phyloP scores from a whole-genome alignment of 2,888 invertebrate species.

The Oxystoma pomonae region DNA sequence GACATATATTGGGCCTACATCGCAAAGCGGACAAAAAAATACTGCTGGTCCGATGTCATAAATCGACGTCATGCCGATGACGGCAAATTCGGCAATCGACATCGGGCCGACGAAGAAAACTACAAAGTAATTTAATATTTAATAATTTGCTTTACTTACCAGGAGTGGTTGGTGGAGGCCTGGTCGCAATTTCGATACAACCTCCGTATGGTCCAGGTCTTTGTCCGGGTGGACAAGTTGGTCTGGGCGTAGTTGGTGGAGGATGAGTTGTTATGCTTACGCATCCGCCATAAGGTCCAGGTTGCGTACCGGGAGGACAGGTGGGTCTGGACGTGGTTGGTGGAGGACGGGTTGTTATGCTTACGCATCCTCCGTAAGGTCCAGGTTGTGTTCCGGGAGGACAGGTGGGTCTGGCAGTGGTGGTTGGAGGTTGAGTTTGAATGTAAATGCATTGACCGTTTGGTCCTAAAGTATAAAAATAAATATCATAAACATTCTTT shows the following conservation, averaged over 20 bases:
- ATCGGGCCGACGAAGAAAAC: too few relatives aligned
- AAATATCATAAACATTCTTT: too few relatives aligned
- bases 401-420: slow-evolving; percentile 17
- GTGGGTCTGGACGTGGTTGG: slow-evolving; percentile 14
- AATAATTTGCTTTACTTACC: too few relatives aligned
- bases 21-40: too few relatives aligned
- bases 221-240: slow-evolving; percentile 24
- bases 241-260: slow-evolving; percentile 21
- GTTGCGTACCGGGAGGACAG: slow-evolving; percentile 18
- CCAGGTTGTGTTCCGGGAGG: slow-evolving; percentile 16
- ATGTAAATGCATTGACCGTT: slow-evolving; percentile 4
- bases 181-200: slow-evolving; percentile 21
- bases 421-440: slow-evolving; percentile 5
- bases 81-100: too few relatives aligned
- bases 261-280: slow-evolving; percentile 16
- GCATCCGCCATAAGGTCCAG: slow-evolving; percentile 16
- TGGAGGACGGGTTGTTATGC: slow-evolving; percentile 8
- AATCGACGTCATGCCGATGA: too few relatives aligned
- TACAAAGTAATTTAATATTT: too few relatives aligned
- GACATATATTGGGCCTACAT: too few relatives aligned
- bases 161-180: slow-evolving; percentile 16
- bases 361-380: slow-evolving; percentile 30
- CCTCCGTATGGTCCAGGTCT: slow-evolving; percentile 19
- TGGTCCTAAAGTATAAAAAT: too few relatives aligned
- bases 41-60: too few relatives aligned